Base-by-base conservation (phyloP, 2,113 vertebrate genomes). In the Oreochromis niloticus region DNA sequence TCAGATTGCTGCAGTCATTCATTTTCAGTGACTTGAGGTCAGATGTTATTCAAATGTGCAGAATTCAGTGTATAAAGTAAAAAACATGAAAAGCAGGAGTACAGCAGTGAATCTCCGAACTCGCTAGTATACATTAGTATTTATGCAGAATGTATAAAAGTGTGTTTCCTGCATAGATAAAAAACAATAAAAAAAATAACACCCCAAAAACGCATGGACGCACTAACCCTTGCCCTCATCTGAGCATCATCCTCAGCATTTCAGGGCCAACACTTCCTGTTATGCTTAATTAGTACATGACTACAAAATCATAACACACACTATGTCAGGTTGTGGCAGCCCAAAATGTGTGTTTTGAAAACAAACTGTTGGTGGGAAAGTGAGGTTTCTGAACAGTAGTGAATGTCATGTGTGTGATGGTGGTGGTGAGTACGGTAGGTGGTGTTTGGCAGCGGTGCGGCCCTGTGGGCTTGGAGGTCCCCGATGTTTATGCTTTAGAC, bases 401-500 rank as follows among this genome's bases (percentile, higher is more conserved):
- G 73, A 90, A 84, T 82, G 87, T 82, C 85, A 41, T 19, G 50
- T 66, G 79, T 81, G 81, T 82, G 81, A 81, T 83, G 85, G 82
- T 41, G 87, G 83, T 39, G 11, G 63, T 56, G 52, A 73, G 85
- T 83, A 24, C 17, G 52, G 85, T 91, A 88, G 91, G 88, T 11
- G 63, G 82, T 54, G 79, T 48, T 92, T 94, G 93, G 94, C 89
- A 87, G 88, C 11, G 75, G 39, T 81, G 87, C 82, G 81, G 22
- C 7, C 7, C 56, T 89, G 85, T 79, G 88, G 84, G 88, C 92
- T 89, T 52, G 93, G 82, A 93, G 94, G 87, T 88, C 85, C 68
- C 94, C 13, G 46, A 79, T 95, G 94, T 96, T 96, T 96, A 95
- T 92, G 91, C 93, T 91, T 94, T 89, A 85, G 92, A 94, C 94